Evolutionary conservation across 2,888 invertebrate genomes (phyloP), one percentile per base, ranked within the genome.

Genomic region (Theretra japonica): DNA sequence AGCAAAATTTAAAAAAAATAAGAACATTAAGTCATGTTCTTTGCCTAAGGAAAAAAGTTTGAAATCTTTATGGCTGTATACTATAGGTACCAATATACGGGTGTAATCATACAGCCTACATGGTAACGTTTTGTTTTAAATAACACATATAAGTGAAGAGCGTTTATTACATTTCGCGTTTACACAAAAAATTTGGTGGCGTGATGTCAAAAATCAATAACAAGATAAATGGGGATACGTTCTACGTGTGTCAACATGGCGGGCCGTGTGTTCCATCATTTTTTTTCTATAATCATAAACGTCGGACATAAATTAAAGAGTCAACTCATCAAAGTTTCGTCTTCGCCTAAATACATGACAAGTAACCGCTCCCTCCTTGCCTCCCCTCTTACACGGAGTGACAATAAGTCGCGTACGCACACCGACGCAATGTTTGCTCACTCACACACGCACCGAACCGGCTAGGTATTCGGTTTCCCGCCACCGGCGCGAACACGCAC

Each of bases 401-500:
- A 93, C 93, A 94, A 93, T 92, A 93, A 91, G 90, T 90, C 91
- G 86, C 86, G 83, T 83, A 89, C 91, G 82, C 91, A 92, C 90
- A 76, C 19, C 59, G 8, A 60, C 74, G 75, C 79, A 81, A 83
- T 93, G 92, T 93, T 93, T 93, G 91, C 86, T 83, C 89, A 92
- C 93, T 76, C 93, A 89, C 90, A 94, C 93, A 88, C 73, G 79
- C 41, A 80, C 71, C 77, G 77, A 87, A 88, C 90, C 90, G 90
- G 92, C 92, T 90, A 89, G 92, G 93, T 93, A 93, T 93, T 93
- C 92, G 90, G 93, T 94, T 94, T 94, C 94, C 94, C 94, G 94
- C 93, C 94, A 92, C 92, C 91, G 90, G 88, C 89, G 89, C 86
- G 89, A 88, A 86, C 93, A 92, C 93, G 87, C 94, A 93, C 93